Percentiles rank a stretch among this genome's conserved stretches.
Evolutionary conservation across 2,797 vertebrate genomes (phyloP).

Genomic region (Enteromius viviparus): DNA sequence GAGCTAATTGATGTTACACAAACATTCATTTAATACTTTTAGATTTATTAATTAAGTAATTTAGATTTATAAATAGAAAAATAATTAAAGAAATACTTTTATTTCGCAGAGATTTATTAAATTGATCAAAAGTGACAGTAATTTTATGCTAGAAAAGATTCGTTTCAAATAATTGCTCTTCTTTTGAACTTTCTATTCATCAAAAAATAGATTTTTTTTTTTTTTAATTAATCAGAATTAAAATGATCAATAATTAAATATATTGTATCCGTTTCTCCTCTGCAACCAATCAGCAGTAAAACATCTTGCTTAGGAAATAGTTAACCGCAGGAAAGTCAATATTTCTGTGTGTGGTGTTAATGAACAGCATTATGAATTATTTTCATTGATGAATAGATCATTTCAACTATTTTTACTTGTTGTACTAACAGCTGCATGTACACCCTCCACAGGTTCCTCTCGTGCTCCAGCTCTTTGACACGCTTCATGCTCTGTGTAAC

Average conservation of each 20-base stretch:
- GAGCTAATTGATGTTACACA: not conserved
- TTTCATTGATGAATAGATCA: not conserved
- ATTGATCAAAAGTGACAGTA: not conserved
- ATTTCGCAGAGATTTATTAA: not conserved
- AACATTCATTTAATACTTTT: not conserved
- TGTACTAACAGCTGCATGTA: not conserved
- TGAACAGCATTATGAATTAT: not conserved
- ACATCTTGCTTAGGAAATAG: not conserved
- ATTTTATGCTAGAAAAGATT: not conserved
- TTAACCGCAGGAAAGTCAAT: not conserved
- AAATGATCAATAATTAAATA: not conserved
- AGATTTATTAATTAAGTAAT: not conserved
- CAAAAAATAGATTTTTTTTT: not conserved
- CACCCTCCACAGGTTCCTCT: conserved; percentile 84
- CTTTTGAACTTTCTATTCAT: not conserved
- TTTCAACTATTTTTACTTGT: not conserved
- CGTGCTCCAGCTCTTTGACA: conserved; percentile 98
- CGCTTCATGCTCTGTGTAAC: conserved; percentile 98
- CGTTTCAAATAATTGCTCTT: not conserved
- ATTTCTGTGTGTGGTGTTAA: not conserved
- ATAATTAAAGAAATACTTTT: not conserved
- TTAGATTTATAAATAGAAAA: not conserved
- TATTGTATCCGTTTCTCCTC: not conserved
- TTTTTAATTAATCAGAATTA: not conserved
- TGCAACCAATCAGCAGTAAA: not conserved